phyloP scores from a whole-genome alignment of 2,113 vertebrate genomes.

The Herpetotheres cachinnans region DNA sequence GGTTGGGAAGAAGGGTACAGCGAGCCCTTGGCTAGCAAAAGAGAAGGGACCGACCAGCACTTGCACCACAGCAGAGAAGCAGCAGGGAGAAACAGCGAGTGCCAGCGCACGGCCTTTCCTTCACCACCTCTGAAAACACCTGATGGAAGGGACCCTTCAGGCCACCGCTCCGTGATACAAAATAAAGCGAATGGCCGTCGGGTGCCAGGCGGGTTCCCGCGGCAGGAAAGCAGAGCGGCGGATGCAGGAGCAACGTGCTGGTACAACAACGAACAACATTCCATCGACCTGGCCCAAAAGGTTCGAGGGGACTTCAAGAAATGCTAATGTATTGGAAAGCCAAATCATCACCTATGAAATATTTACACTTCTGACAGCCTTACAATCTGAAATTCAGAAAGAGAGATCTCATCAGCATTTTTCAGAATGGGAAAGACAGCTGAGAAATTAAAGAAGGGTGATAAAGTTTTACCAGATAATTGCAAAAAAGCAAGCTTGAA shows the following conservation, averaged over 20 bases:
- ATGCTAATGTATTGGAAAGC: background rate
- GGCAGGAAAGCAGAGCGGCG: background rate
- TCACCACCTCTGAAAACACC: background rate
- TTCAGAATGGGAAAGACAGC: background rate
- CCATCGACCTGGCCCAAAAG: background rate
- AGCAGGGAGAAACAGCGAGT: background rate
- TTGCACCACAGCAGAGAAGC: background rate
- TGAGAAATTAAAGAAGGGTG: constrained; percentile 14
- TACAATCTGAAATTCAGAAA: background rate
- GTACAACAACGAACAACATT: background rate
- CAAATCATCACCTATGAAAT: background rate
- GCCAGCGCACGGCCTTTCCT: background rate
- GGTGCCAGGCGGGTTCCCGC: rapidly evolving
- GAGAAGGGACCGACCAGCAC: background rate
- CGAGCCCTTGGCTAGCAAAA: background rate
- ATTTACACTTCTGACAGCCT: constrained; percentile 22
- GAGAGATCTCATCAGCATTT: background rate
- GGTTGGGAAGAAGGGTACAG: background rate
- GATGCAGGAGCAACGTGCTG: background rate
- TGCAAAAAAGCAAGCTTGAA: background rate
- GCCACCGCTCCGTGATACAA: background rate
- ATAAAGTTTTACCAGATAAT: background rate
- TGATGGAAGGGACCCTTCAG: background rate
- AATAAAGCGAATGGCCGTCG: background rate
- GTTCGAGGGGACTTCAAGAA: background rate